Evolutionary conservation across 2,797 vertebrate species (phyloP).

Genomic region (Coracias cyanogaster): DNA sequence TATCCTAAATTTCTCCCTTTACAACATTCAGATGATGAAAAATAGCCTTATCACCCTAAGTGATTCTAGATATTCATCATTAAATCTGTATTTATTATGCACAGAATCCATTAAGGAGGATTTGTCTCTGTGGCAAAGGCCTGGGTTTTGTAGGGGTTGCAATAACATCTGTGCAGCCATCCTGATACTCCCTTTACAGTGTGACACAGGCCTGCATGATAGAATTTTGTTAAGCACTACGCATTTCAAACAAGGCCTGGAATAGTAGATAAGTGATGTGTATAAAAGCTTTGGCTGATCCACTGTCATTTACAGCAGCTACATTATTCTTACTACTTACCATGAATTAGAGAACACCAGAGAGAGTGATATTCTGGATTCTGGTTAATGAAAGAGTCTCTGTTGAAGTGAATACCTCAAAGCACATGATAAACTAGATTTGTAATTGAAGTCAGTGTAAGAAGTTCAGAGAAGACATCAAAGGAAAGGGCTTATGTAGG

Average conservation of each 20-base stretch:
- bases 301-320: background rate
- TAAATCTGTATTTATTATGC: slow-evolving; percentile 8
- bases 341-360: background rate
- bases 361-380: background rate
- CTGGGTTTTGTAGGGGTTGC: background rate
- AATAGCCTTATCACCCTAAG: background rate
- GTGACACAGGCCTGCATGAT: background rate
- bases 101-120: background rate
- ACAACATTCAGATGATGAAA: slow-evolving; percentile 9
- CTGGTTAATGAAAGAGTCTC: background rate
- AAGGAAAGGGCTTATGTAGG: background rate
- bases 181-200: background rate
- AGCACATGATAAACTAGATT: background rate
- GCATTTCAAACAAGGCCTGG: background rate
- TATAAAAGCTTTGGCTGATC: slow-evolving; percentile 19
- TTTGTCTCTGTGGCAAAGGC: background rate
- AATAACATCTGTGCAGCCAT: slow-evolving; percentile 19
- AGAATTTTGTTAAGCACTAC: background rate
- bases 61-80: slow-evolving; percentile 23
- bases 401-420: background rate
- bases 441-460: background rate
- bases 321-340: background rate
- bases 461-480: background rate
- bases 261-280: background rate
- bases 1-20: background rate